Evolutionary conservation across 2,797 vertebrate genomes (phyloP), one percentile per base, ranked within the genome.

Genomic region (Dicrostonyx torquatus): DNA sequence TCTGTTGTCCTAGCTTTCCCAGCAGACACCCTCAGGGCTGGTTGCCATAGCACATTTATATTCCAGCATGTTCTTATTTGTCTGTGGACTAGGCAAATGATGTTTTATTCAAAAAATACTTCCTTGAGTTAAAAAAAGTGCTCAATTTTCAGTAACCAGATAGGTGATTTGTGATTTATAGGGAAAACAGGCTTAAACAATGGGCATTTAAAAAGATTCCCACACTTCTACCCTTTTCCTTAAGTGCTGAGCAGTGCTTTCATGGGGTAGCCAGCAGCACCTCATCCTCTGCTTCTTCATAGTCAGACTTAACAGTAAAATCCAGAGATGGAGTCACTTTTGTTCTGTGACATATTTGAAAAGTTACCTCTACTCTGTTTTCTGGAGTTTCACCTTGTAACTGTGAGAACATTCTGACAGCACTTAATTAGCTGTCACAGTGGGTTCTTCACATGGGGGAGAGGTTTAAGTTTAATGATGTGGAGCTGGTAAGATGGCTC

Each of bases 331-430:
- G 58, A 50, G 62, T 93, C 53, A 58, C 62, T 82, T 96, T 91
- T 94, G 68, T 93, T 96, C 43, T 89, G 12, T 88, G 92, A 91
- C 2, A 50, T 82, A 91, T 93, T 72, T 94, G 29, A 91, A 43
- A 20, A 43, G 93, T 94, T 97, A 26, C 40, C 64, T 70, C 22
- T 82, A 11, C 40, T 91, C 7, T 70, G 0, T 87, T 91, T 88
- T 75, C 31, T 79, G 83, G 76, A 93, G 68, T 73, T 78, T 91
- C 24, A 62, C n/a, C n/a, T 83, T 75, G 68, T 40, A 83, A 83
- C 87, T 83, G 72, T 94, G 45, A 80, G 76, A 86, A 68, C 83
- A 40, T 88, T 88, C 26, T 87, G 31, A 53, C 37, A 62, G 50
- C 5, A 5, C 29, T 86, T 89, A 94, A 73, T 66, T 91, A 90